Evolutionary conservation across 1,140 invertebrate species (phyloP), one percentile per base, ranked within the genome.

Genomic region (Drosophila funebris): DNA sequence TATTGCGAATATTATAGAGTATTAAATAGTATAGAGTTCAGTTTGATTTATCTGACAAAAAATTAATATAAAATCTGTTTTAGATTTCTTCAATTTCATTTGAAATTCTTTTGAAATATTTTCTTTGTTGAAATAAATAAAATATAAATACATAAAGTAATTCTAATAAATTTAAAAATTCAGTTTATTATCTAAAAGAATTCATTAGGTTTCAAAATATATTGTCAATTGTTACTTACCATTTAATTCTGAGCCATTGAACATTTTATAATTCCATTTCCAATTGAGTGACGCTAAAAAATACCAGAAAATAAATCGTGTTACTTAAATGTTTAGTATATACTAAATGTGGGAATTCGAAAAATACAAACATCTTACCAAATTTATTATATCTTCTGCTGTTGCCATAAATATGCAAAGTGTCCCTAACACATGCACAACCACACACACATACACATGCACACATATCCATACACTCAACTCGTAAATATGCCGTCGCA

Each of bases 401-500:
- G 31, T 43, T 41, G 31, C 56, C 36, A 71, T 71, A 73, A 73
- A 73, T 50, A 73, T 69, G 66, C 64, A 56, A 62, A 73, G 67
- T 70, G 66, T 70, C 33, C 62, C 24, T 14, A 57, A 60, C 48
- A 50, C 31, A 52, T 53, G 31, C 16, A 50, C 46, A 73, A 41
- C 39, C 41, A 56, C 64, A 39, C 14, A 36, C 4, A 31, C 24
- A 52, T 48, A 41, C 11, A 48, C 46, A 44, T 14, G 43, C 61
- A 29, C 20, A 44, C 44, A 70, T n/a, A n/a, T n/a, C n/a, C 54
- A 29, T 41, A 61, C 66, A 41, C 18, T 29, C 3, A 46, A 68
- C 22, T 87, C 82, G 82, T 82, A 87, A 87, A 87, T 87, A 87
- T 78, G 74, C 67, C 43, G 54, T 44, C 46, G 67, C 53, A 54